Evolutionary conservation across 2,888 invertebrate genomes (phyloP), one percentile per base, ranked within the genome.

Genomic region (Drosophila pseudotalamancana): DNA sequence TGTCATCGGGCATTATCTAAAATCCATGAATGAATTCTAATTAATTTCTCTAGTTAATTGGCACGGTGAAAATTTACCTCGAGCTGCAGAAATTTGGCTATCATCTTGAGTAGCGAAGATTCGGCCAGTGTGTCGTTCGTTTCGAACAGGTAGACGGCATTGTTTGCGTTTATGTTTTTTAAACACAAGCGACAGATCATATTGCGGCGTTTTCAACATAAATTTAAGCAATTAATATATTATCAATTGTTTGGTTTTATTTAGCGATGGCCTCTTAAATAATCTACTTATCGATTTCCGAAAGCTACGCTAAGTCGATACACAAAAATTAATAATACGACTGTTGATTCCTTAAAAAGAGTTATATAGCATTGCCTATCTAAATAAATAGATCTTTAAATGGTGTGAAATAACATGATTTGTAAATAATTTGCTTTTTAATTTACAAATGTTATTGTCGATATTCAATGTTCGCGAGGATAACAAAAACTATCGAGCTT

Each of bases 121-220:
- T 85, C 85, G 21, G 73, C 76, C 43, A 79, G 57, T 16, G 78
- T 79, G n/a, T 87, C 85, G 53, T 68, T 56, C 3, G 83, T 86
- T 29, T 78, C 77, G 54, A 84, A 88, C 5, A 88, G 56, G 9
- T 62, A 71, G 35, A 87, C 81, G 19, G 79, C 77, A 64, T 69
- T 76, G 50, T 78, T 77, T 60, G 61, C 72, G 53, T 66, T 72
- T 61, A 87, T 72, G 66, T 57, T 72, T 42, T 65, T 74, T 59
- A 88, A 73, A 69, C 87, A 88, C 65, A 88, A 71, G 49, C 88
- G 87, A 68, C 88, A 88, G 60, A 85, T 78, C 87, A 87, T 87
- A 12, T 48, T 77, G 62, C 63, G 46, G 67, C 49, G 51, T 49
- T 60, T 53, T 72, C 50, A 77, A 60, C 74, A 77, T 77, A 60